Evolutionary conservation across 2,888 invertebrate species (phyloP).

Genomic region (Neocrepidodera transversa): DNA sequence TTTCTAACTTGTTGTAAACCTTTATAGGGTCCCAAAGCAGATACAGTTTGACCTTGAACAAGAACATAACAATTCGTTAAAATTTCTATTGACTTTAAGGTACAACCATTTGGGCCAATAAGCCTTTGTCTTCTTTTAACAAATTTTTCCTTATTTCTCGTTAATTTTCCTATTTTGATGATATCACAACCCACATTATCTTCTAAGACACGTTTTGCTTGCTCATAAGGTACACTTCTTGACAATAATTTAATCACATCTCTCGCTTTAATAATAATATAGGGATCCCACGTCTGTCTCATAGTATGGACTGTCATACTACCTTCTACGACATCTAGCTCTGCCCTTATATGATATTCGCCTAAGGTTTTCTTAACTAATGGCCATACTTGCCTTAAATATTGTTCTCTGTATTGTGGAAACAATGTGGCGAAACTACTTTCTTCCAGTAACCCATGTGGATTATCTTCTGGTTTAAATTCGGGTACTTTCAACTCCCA

Average conservation of each 20-base stretch:
- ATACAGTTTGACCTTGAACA: conserved; percentile 97
- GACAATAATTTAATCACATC: conserved; percentile 95
- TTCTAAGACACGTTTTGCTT: conserved; percentile 84
- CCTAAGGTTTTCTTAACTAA: conserved; percentile 85
- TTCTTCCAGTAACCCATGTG: conserved; percentile 86
- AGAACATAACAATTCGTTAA: conserved; percentile 95
- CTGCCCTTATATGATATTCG: conserved; percentile 82
- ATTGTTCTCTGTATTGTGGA: conserved; percentile 96
- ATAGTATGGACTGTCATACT: conserved; percentile 95
- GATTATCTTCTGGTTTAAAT: conserved; percentile 89
- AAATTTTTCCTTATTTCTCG: conserved; percentile 92
- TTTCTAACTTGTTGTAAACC: conserved; percentile 86
- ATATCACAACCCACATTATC: conserved; percentile 95
- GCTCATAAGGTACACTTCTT: conserved; percentile 95
- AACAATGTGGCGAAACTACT: conserved; percentile 97
- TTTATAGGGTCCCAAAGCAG: conserved; percentile 94
- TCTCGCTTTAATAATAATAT: conserved; percentile 93
- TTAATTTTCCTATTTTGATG: conserved; percentile 92
- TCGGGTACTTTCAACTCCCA: conserved; percentile 87
- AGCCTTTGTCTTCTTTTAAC: conserved; percentile 92
- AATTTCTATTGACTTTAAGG: conserved; percentile 94
- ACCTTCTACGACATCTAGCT: conserved; percentile 91
- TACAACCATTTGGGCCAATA: conserved; percentile 98
- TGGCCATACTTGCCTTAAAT: conserved; percentile 94
- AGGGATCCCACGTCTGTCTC: conserved; percentile 98